Evolutionary conservation across 2,113 vertebrate species (phyloP).

Genomic region (Fulmarus glacialis): DNA sequence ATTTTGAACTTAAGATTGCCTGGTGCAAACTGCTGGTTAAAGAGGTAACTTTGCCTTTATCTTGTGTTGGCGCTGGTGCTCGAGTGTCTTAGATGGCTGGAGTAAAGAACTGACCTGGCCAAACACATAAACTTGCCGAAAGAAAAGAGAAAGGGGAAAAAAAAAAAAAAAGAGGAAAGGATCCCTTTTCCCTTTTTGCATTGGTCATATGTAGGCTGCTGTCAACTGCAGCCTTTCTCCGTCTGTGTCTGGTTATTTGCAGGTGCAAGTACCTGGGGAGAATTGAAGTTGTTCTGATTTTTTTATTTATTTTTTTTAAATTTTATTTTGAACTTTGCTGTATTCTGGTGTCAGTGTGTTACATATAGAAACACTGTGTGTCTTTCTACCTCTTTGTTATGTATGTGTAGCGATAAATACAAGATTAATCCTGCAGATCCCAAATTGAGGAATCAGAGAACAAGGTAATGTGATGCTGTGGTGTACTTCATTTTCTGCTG

Average conservation of each 20-base stretch:
- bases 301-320: neutral
- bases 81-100: neutral
- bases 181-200: neutral
- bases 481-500: neutral
- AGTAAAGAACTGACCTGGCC: neutral
- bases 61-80: neutral
- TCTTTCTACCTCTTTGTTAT: neutral
- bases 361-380: rapidly evolving
- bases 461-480: neutral
- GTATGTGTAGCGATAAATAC: neutral
- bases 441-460: neutral
- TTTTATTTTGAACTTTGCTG: neutral
- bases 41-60: neutral
- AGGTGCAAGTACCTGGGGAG: neutral
- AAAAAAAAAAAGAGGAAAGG: no score
- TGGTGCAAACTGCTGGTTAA: neutral
- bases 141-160: neutral
- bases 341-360: neutral
- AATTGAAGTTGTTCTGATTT: neutral
- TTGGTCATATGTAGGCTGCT: neutral
- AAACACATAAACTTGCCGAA: neutral
- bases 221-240: neutral
- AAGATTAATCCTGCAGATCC: neutral
- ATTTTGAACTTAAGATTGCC: neutral
- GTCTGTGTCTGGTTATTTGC: neutral